phyloP scores from a whole-genome alignment of 2,888 invertebrate genomes.

The Thysanoteuthis rhombus region DNA sequence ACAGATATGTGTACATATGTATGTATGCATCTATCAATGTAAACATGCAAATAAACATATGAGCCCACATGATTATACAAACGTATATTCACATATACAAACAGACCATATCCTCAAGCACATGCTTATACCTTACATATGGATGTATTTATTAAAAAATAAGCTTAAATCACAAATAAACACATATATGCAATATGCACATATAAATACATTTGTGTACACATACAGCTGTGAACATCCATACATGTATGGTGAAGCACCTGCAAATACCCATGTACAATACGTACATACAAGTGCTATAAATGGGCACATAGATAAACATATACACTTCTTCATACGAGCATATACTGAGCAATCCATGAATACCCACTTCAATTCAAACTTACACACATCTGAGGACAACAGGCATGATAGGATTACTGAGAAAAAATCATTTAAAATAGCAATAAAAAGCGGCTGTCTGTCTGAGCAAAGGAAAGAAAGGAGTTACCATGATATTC shows the following conservation, averaged over 20 bases:
- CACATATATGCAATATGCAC: background rate
- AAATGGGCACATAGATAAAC: background rate
- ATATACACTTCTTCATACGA: background rate
- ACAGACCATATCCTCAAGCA: background rate
- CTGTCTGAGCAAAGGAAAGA: background rate
- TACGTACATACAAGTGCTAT: too few relatives aligned
- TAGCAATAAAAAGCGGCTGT: background rate
- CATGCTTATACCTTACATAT: background rate
- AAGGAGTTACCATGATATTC: background rate
- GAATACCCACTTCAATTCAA: background rate
- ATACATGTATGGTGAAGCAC: background rate
- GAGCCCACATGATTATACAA: background rate
- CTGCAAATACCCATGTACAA: background rate
- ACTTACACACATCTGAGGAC: conserved; percentile 12
- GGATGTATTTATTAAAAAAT: background rate
- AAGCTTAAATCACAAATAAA: background rate
- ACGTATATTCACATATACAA: background rate
- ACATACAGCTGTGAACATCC: background rate
- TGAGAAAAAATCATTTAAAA: background rate
- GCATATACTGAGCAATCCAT: background rate
- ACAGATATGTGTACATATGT: background rate
- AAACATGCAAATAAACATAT: background rate
- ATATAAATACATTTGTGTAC: background rate
- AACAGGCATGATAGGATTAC: background rate
- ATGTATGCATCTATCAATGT: background rate